Evolutionary conservation across 2,797 vertebrate genomes (phyloP).

Genomic region (Xyrichtys novacula): DNA sequence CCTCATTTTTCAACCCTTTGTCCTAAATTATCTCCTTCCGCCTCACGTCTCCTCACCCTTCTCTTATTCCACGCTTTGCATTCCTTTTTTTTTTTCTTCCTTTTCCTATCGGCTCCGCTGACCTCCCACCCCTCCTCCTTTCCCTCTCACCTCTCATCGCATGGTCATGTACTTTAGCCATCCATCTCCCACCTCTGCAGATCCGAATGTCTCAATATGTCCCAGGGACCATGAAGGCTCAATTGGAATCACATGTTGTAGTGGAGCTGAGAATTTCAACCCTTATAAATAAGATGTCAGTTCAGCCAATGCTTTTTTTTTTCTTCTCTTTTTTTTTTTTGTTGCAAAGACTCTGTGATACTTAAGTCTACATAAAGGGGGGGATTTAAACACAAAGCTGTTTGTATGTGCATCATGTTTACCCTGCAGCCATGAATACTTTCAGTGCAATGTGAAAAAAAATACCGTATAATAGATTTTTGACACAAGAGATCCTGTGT

Average conservation of each 20-base stretch:
- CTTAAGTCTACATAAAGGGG: slow-evolving; percentile 16
- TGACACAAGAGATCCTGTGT: slow-evolving; percentile 24
- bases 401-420: slow-evolving; percentile 39
- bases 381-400: slow-evolving; percentile 20
- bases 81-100: slow-evolving; percentile 39
- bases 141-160: slow-evolving; percentile 64
- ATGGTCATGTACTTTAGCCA: slow-evolving; percentile 82
- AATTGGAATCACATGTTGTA: slow-evolving; percentile 85
- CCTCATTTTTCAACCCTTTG: slow-evolving; percentile 51
- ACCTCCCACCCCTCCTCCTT: slow-evolving; percentile 30
- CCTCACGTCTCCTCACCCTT: slow-evolving; percentile 16
- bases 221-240: slow-evolving; percentile 75
- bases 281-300: slow-evolving; percentile 82
- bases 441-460: neutral
- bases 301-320: slow-evolving; percentile 37
- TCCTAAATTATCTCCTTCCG: slow-evolving; percentile 37
- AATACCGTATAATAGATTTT: slow-evolving; percentile 32
- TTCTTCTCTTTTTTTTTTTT: slow-evolving; percentile 21
- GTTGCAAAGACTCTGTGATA: neutral
- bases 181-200: slow-evolving; percentile 77
- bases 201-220: slow-evolving; percentile 79
- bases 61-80: slow-evolving; percentile 43
- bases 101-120: slow-evolving; percentile 43
- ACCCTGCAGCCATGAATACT: slow-evolving; percentile 19
- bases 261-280: slow-evolving; percentile 72